Base-by-base conservation (phyloP, 2,888 invertebrate species). In the Plutella xylostella region DNA sequence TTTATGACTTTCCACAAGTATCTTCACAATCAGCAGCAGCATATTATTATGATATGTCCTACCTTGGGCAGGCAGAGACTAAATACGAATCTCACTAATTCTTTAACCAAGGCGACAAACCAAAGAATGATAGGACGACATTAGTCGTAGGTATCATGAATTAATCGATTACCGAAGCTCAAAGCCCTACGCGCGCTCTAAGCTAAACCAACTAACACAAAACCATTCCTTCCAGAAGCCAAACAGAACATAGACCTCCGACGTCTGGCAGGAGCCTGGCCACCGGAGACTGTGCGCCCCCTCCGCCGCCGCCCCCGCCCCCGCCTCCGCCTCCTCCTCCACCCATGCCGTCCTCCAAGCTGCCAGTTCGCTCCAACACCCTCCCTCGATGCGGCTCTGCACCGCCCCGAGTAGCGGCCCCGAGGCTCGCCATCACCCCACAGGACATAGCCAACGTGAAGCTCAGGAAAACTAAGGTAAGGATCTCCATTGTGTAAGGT, bases 391-490 rank as follows among this genome's bases (percentile, higher is more conserved):
- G 77, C 49, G 78, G 77, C 1, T 79, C 82, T 1, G 82, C 80
- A 1, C 82, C 82, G 0, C 70, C 76, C 0, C 57, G 77, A 46
- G 69, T 71, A 28, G 52, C 61, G 1, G 71, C 61, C 7, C 80
- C 77, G 0, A 59, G 80, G 21, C 60, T 79, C 11, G 63, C 80
- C 1, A 83, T 83, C 50, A 83, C 82, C 4, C 82, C 83, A 4
- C 69, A 82, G 45, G 82, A 83, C 45, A 82, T 83, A 3, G 82
- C 82, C 6, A 82, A 79, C 51, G 82, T 83, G 14, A 83, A 82
- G 50, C 55, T 83, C 42, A 68, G 80, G 48, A 83, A 79, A 57
- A 61, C 80, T 15, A 79, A 72, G 74, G 82, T 79, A 53, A 25
- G 18, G 25, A 9, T 9, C 5, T 25, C 25, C 25, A n/a, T n/a